Base-by-base conservation (phyloP, 92 coral and sea anemone species). In the Epizoanthus rinbou region DNA sequence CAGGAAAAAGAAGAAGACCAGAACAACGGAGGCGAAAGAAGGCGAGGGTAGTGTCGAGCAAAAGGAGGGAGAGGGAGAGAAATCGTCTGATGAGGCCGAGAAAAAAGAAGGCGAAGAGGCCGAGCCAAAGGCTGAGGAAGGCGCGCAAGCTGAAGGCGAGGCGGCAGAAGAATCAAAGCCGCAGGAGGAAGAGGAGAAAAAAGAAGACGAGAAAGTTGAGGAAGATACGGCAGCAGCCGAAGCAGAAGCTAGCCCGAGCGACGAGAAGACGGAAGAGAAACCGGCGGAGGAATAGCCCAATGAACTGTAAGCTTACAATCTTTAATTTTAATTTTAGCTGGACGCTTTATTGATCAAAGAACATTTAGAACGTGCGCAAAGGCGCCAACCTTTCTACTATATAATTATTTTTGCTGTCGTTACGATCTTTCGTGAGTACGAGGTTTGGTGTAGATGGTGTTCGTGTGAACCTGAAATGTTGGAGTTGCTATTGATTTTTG, bases 1-100 rank as follows among this genome's bases (percentile, higher is more conserved):
- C 66, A 92, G 90, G 80, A 88, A 84, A 78, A 94, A 92, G 86
- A 97, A 90, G 91, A 64, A 86, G 53, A 76, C 80, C 68, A 97
- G 92, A 90, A 68, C 92, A 1, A 10, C 28, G 1, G 89, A 82
- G 37, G 69, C 33, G 37, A 78, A 62, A 21, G 90, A 87, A 76
- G 90, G 87, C 15, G 87, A 87, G 57, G 79, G 78, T 74, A 15
- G 84, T 54, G 24, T 87, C 87, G 92, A 90, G 80, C 83, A 87
- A 64, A 87, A 87, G 69, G 87, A 88, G 33, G 82, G 69, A 19
- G 87, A 86, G 71, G 91, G 78, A 50, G 90, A 84, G 70, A 79
- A 74, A 16, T 64, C 91, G 67, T 88, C 67, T 10, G 93, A 90
- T 6, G 76, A 87, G 39, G 78, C 52, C 16, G 90, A 64, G 57